A percentile compares a stretch with the other conserved stretches of the same genome.
phyloP scores from a whole-genome alignment of 1,140 invertebrate genomes.

The Drosophila parvula region DNA sequence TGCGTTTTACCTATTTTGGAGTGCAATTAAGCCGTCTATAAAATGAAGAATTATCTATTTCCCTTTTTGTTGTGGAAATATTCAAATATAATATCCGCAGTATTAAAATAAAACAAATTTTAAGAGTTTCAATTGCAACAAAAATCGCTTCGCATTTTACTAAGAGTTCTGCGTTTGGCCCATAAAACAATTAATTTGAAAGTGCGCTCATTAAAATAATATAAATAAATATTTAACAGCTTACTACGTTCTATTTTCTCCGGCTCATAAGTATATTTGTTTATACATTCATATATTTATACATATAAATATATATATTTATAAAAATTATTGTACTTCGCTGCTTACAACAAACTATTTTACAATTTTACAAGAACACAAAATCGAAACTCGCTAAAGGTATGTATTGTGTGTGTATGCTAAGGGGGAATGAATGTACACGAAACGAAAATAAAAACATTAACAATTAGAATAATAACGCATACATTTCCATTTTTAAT shows the following conservation, averaged over 20 bases:
- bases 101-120: slow-evolving; percentile 31
- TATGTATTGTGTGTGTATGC: slow-evolving; percentile 63
- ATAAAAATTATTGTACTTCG: slow-evolving; percentile 81
- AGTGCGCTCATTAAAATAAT: slow-evolving; percentile 49
- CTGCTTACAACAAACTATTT: slow-evolving; percentile 83
- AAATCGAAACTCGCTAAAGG: slow-evolving; percentile 43
- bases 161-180: slow-evolving; percentile 36
- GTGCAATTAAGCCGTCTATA: too few species aligned
- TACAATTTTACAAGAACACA: slow-evolving; percentile 77
- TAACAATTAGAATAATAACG: slow-evolving; percentile 49
- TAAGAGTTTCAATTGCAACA: slow-evolving; percentile 46
- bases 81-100: too few species aligned
- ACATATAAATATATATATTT: slow-evolving; percentile 47
- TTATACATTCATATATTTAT: slow-evolving; percentile 33
- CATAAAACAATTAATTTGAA: slow-evolving; percentile 57
- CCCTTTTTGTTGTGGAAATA: too few species aligned
- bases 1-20: too few species aligned
- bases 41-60: too few species aligned
- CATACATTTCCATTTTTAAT: slow-evolving; percentile 27
- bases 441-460: slow-evolving; percentile 38
- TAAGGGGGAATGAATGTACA: slow-evolving; percentile 72
- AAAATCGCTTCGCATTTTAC: slow-evolving; percentile 59
- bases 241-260: slow-evolving; percentile 65
- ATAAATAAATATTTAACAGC: slow-evolving; percentile 56
- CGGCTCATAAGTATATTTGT: slow-evolving; percentile 62